Base-by-base conservation (phyloP, 2,888 invertebrate genomes). In the Pemphredon lugubris region DNA sequence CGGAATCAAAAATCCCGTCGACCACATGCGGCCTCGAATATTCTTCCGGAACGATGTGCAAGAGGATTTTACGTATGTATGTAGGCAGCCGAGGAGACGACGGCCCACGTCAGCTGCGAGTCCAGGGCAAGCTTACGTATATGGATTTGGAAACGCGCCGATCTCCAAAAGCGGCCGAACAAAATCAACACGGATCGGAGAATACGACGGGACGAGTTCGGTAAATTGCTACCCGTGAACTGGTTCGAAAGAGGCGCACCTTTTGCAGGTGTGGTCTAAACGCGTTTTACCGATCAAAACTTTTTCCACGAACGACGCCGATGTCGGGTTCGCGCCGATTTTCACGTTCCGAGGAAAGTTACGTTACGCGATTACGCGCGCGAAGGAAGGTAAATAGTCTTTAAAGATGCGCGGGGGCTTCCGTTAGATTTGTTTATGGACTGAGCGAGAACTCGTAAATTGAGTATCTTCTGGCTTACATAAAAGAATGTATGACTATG, bases 91-190 rank as follows among this genome's bases (percentile, higher is more conserved):
- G 26, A 26, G 7, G 26, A 59, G 34, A 44, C 39, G 32, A 39
- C 40, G 11, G 21, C 47, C 60, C 50, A 61, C 72, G 60, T 71
- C 14, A 9, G 13, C 14, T 13, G 30, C 16, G 47, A 58, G 39
- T 7, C 32, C 6, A 23, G 47, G 50, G 68, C 42, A n/a, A 69
- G 69, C 50, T 74, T 75, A 79, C 79, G 71, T 74, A 81, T 75
- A 82, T 77, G 79, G 81, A 68, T 75, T 76, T 75, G 76, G 69
- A 75, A 79, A 65, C 58, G 68, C 64, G 71, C 55, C 57, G 67
- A 74, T 75, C 57, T 66, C 83, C 81, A 82, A 84, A 84, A 82
- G 64, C 68, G 74, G 79, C n/a, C 51, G 72, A 50, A 59, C 57
- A 48, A 75, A 81, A 76, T 77, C 59, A 42, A 32, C 63, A 48